Conservation (phyloP, 2,113 vertebrate genomes). For the Podilymbus podiceps region DNA sequence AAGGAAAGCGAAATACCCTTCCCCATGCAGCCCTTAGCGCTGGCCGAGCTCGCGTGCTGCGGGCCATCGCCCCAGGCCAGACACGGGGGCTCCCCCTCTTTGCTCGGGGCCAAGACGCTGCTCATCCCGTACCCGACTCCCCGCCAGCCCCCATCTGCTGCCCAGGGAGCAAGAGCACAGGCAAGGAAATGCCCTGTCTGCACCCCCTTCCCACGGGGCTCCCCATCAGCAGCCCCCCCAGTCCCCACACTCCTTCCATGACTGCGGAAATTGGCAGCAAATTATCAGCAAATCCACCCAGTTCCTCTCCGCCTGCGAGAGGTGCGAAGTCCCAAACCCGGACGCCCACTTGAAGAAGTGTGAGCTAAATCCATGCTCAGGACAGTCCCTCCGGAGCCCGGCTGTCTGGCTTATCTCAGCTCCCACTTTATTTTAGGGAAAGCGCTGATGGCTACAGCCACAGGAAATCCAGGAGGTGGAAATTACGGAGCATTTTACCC, state of each 20-base stretch:
- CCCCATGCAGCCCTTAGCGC: not conserved
- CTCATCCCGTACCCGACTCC: not conserved
- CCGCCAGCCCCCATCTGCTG: accelerated
- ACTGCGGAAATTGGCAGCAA: not conserved
- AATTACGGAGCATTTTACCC: not conserved
- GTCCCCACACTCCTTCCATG: not conserved
- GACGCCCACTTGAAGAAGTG: not conserved
- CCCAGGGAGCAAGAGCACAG: not conserved
- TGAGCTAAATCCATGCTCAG: not conserved
- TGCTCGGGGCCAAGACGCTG: too few species aligned
- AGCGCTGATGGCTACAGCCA: not conserved
- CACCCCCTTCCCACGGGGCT: not conserved
- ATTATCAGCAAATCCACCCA: not conserved
- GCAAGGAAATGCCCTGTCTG: not conserved
- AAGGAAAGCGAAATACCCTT: not conserved
- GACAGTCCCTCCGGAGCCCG: not conserved
- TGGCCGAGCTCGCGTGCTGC: accelerated
- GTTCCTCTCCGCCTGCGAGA: not conserved
- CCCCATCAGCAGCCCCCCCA: not conserved
- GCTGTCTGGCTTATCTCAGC: not conserved
- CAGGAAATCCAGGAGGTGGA: not conserved
- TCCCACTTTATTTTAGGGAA: not conserved
- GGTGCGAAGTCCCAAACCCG: not conserved
- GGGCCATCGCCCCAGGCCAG: not conserved
- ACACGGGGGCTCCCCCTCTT: accelerated